Base-by-base conservation (phyloP, 2,113 vertebrate species). In the Neolamprologus toae region DNA sequence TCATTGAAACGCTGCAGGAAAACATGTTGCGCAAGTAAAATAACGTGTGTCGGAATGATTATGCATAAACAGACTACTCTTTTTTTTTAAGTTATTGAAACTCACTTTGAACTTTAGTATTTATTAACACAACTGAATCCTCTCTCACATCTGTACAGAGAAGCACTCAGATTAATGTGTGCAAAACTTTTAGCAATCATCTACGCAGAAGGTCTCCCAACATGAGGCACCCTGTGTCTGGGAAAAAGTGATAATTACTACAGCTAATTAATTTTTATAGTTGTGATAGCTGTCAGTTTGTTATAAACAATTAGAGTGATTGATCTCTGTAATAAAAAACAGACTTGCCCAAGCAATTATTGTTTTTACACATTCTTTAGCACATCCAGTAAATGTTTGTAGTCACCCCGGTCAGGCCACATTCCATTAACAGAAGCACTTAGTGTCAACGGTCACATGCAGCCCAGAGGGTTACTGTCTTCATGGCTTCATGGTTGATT, bases 331-430 rank as follows among this genome's bases (percentile, higher is more conserved):
- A 35, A 63, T 37, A 13, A 7, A 68, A 21, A 68, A 4, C 33
- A 37, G 1, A 21, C 0, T 7, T 66, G 6, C 17, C 4, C 0
- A n/a, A 37, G 4, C 2, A 37, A n/a, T n/a, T 66, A 8, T 37
- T 19, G 33, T n/a, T 68, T 68, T 68, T 5, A 66, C 10, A 37
- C 11, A n/a, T 12, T 66, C 61, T 12, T 35, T 37, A 10, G 28
- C 59, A 21, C 13, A 73, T 45, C 8, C 37, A 73, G 8, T 45
- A 26, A 45, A 45, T 16, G 40, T 73, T 17, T 73, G 21, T 17
- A 26, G 8, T 73, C 13, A 1, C 1, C 6, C 42, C 2, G 3
- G 7, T 47, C 23, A 5, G 23, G 16, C 23, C 6, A 28, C 14
- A 47, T 19, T 11, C 23, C 4, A 28, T 26, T 47, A 26, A 7